Percentiles rank a stretch among this genome's conserved stretches.
phyloP scores from a whole-genome alignment of 2,888 invertebrate genomes.

The Pardosa pseudoannulata region DNA sequence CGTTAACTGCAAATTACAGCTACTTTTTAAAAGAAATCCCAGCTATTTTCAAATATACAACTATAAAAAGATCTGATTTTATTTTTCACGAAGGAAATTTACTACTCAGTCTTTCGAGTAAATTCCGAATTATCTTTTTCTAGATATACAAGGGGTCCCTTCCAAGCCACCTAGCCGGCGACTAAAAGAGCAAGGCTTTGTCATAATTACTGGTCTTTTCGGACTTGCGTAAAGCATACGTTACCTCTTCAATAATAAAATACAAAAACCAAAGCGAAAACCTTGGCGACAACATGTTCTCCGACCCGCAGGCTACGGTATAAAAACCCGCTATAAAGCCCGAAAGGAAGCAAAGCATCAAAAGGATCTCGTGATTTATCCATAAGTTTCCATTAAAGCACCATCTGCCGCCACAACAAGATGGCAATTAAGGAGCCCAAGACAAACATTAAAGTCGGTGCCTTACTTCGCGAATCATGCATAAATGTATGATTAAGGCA shows the following conservation, averaged over 20 bases:
- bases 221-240: not conserved
- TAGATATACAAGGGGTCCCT: not conserved
- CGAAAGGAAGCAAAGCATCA: conserved; percentile 21
- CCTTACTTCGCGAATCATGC: conserved; percentile 61
- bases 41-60: too few relatives aligned
- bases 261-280: not conserved
- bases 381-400: conserved; percentile 60
- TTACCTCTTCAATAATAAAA: conserved; percentile 28
- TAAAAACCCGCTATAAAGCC: conserved; percentile 24
- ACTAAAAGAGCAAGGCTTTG: not conserved
- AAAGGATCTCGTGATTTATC: conserved; percentile 59
- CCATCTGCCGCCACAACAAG: conserved; percentile 53
- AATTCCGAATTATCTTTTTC: too few relatives aligned
- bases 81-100: too few relatives aligned
- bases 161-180: not conserved
- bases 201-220: conserved; percentile 37
- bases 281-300: conserved; percentile 52
- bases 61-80: too few relatives aligned
- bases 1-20: too few relatives aligned
- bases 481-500: conserved; percentile 63
- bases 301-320: conserved; percentile 24
- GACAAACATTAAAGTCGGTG: conserved; percentile 65
- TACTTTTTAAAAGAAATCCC: too few relatives aligned
- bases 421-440: conserved; percentile 52
- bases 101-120: too few relatives aligned